A percentile compares a stretch with the other conserved stretches of the same genome.
phyloP scores from a whole-genome alignment of 2,888 invertebrate genomes.

The Endomychus coccineus region DNA sequence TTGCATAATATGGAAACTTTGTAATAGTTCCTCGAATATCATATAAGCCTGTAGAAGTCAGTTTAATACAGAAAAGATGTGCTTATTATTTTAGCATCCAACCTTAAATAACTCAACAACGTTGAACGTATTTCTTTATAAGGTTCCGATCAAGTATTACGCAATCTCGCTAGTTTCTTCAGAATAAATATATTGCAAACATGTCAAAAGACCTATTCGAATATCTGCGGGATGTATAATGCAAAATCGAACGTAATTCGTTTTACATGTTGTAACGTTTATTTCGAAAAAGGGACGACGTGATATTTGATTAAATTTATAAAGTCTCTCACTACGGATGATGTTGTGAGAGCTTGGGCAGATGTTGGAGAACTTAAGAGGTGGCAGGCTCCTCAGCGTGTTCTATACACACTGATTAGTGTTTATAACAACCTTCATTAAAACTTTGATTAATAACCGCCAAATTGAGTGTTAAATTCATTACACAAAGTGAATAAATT shows the following conservation, averaged over 20 bases:
- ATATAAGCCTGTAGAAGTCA: too few relatives aligned
- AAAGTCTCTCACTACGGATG: slow-evolving; percentile 27
- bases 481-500: slow-evolving; percentile 49
- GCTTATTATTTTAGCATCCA: too few relatives aligned
- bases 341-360: slow-evolving; percentile 28
- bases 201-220: slow-evolving; percentile 22
- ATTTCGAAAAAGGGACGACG: slow-evolving; percentile 24
- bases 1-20: too few relatives aligned
- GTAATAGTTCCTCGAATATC: too few relatives aligned
- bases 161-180: too few relatives aligned
- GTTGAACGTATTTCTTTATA: too few relatives aligned
- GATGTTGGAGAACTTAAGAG: slow-evolving; percentile 26
- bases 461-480: slow-evolving; percentile 47
- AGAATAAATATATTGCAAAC: too few relatives aligned
- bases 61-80: too few relatives aligned
- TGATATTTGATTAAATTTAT: slow-evolving; percentile 27
- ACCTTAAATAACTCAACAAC: too few relatives aligned
- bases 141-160: too few relatives aligned
- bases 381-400: background rate
- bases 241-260: slow-evolving; percentile 27
- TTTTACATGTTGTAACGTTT: too few relatives aligned
- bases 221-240: slow-evolving; percentile 30
- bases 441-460: slow-evolving; percentile 53
- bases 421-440: slow-evolving; percentile 46
- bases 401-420: slow-evolving; percentile 32